phyloP scores from a whole-genome alignment of 2,113 vertebrate genomes.

The Grantiella picta region DNA sequence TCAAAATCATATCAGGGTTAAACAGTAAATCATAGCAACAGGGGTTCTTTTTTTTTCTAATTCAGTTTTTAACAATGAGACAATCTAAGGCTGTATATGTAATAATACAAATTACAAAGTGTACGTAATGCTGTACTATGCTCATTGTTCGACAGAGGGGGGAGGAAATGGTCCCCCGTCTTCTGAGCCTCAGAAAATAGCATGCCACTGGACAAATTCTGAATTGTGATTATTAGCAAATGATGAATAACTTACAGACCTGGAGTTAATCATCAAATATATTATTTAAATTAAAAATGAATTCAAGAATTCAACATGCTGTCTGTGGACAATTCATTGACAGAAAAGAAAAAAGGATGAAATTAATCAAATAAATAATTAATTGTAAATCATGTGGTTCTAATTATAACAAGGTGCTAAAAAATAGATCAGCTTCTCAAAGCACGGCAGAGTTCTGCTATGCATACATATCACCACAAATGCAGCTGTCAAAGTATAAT shows the following conservation, averaged over 20 bases:
- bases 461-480: not conserved
- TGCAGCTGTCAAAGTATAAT: not conserved
- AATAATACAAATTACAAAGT: not conserved
- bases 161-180: not conserved
- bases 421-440: constrained; percentile 38
- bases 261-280: constrained; percentile 2
- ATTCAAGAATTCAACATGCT: constrained; percentile 19
- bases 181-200: not conserved
- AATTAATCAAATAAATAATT: constrained; percentile 65
- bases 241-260: not conserved
- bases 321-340: constrained; percentile 1
- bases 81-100: not conserved
- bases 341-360: constrained; percentile 3
- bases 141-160: not conserved
- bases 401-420: constrained; percentile 52
- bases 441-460: not conserved
- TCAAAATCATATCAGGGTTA: not conserved
- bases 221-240: not conserved
- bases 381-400: not conserved
- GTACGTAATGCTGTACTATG: not conserved
- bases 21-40: not conserved
- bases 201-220: not conserved
- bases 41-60: not conserved
- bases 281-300: constrained; percentile 41
- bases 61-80: not conserved